phyloP scores from a whole-genome alignment of 2,113 vertebrate species.

The Macquaria ambigua region DNA sequence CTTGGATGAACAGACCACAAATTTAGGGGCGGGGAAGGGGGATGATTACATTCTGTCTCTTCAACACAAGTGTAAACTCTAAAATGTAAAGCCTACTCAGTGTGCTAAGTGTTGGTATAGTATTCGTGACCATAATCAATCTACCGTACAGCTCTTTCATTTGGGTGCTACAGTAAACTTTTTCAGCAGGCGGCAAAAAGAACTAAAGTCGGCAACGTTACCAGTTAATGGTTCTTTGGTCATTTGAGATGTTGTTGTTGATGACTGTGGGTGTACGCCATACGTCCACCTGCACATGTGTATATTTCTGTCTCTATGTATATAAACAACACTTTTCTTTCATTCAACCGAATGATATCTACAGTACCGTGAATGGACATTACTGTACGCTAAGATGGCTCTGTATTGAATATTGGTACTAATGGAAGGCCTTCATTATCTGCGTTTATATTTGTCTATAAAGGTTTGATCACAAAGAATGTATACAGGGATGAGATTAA shows the following conservation, averaged over 20 bases:
- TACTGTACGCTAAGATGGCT: constrained; percentile 58
- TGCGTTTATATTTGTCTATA: constrained; percentile 80
- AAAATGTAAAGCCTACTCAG: constrained; percentile 80
- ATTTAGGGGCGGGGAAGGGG: constrained; percentile 56
- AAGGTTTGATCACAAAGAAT: constrained; percentile 79
- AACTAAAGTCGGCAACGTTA: constrained; percentile 42
- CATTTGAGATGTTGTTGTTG: constrained; percentile 77
- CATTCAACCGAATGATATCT: constrained; percentile 70
- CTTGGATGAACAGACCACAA: constrained; percentile 59
- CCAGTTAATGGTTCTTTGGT: constrained; percentile 63
- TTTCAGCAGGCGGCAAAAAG: constrained; percentile 51
- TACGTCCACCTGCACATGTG: constrained; percentile 73
- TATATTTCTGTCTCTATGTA: constrained; percentile 79
- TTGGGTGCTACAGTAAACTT: constrained; percentile 65
- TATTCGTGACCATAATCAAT: constrained; percentile 81
- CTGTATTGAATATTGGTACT: constrained; percentile 55
- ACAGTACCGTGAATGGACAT: constrained; percentile 72
- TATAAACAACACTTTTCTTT: constrained; percentile 74
- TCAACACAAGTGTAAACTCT: constrained; percentile 80
- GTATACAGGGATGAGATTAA: constrained; percentile 81
- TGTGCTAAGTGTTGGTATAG: constrained; percentile 83
- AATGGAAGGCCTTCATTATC: constrained; percentile 77
- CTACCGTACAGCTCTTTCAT: constrained; percentile 73
- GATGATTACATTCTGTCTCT: constrained; percentile 72
- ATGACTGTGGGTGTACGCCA: constrained; percentile 66